Percentiles rank a stretch among this genome's conserved stretches.
Evolutionary conservation across 1,140 invertebrate genomes (phyloP).

Genomic region (Hetaerina americana): DNA sequence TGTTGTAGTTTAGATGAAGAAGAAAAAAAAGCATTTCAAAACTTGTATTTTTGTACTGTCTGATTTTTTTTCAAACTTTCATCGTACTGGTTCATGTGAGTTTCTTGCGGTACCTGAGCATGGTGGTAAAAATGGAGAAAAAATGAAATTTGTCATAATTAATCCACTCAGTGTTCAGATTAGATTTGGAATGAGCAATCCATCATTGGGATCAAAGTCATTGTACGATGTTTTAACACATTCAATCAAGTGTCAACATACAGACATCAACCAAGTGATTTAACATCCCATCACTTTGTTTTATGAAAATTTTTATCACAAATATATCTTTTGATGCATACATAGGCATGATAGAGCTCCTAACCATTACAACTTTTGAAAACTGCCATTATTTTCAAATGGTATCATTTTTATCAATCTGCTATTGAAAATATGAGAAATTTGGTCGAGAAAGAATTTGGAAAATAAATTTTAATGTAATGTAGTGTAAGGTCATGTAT

Average conservation of each 20-base stretch:
- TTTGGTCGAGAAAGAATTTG: not conserved
- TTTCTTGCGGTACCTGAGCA: not conserved
- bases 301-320: not conserved
- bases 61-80: not conserved
- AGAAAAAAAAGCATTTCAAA: slow-evolving; percentile 1
- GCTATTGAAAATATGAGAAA: not conserved
- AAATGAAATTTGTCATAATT: not conserved
- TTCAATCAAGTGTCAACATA: not conserved
- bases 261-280: not conserved
- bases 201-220: not conserved
- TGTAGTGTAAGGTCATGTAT: not conserved
- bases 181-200: not conserved
- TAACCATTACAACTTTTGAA: too few species aligned
- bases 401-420: not conserved
- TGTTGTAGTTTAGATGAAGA: not conserved
- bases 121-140: not conserved
- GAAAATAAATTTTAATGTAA: not conserved
- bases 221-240: not conserved
- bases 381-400: too few species aligned
- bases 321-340: too few species aligned
- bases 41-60: not conserved
- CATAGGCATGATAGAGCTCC: too few species aligned
- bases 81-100: not conserved
- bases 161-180: not conserved
- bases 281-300: not conserved